Conservation (phyloP, 2,113 vertebrate genomes). For the Motacilla tschutschensis region DNA sequence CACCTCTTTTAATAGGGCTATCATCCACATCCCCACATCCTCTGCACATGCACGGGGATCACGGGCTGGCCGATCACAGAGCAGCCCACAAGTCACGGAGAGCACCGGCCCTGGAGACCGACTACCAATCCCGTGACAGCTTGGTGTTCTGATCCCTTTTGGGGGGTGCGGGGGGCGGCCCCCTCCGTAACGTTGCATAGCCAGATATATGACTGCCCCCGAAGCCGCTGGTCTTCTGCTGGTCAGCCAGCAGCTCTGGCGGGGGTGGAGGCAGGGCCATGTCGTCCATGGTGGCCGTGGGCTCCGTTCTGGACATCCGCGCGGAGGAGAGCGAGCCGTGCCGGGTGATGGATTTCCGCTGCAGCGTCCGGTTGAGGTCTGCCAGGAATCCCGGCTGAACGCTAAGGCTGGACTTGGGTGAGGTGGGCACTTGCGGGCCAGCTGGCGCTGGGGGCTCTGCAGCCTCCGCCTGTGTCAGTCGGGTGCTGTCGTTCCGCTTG, state of each 20-base stretch:
- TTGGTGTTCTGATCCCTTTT: conserved; percentile 94
- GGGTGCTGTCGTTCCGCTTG: conserved; percentile 83
- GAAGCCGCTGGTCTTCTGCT: conserved; percentile 76
- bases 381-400: conserved; percentile 93
- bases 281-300: conserved; percentile 91
- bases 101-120: background rate
- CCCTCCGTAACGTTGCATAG: conserved; percentile 93
- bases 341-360: conserved; percentile 91
- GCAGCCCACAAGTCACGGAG: background rate
- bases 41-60: background rate
- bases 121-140: conserved; percentile 93
- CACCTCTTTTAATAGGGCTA: conserved; percentile 33
- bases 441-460: conserved; percentile 56
- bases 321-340: conserved; percentile 88
- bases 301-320: conserved; percentile 78
- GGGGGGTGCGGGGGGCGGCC: conserved; percentile 90
- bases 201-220: conserved; percentile 89
- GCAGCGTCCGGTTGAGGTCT: conserved; percentile 93
- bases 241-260: conserved; percentile 87
- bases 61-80: background rate
- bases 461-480: conserved; percentile 70
- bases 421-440: conserved; percentile 80
- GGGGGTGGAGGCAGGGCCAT: conserved; percentile 92
- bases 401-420: conserved; percentile 86
- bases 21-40: background rate